Conservation (phyloP, 1,140 invertebrate genomes). For the Musca vetustissima region DNA sequence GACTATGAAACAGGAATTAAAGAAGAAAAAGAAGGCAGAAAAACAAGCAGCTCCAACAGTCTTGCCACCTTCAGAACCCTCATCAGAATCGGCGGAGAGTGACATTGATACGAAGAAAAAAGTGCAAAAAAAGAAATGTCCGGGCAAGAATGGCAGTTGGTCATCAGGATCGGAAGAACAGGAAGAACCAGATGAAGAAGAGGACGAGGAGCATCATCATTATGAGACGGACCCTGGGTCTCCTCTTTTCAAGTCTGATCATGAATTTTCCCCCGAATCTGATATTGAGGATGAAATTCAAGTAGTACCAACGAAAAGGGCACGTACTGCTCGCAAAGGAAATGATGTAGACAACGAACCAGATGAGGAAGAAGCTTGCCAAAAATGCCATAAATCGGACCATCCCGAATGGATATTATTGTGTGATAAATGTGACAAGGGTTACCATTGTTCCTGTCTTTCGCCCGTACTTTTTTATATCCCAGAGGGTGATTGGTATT, state of each 20-base stretch:
- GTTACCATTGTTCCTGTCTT: constrained; percentile 93
- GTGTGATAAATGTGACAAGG: constrained; percentile 91
- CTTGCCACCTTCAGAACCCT: constrained; percentile 56
- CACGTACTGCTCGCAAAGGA: constrained; percentile 69
- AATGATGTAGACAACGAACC: constrained; percentile 53
- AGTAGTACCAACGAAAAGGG: constrained; percentile 65
- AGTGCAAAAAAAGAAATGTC: constrained; percentile 63
- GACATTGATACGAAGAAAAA: constrained; percentile 59
- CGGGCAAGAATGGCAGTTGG: constrained; percentile 67
- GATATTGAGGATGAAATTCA: constrained; percentile 66
- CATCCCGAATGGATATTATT: constrained; percentile 95
- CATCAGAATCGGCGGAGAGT: constrained; percentile 53
- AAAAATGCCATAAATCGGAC: constrained; percentile 83
- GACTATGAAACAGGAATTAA: constrained; percentile 65
- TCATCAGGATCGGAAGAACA: constrained; percentile 66
- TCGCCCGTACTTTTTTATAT: constrained; percentile 87
- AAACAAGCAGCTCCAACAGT: constrained; percentile 47
- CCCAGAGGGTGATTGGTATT: constrained; percentile 96
- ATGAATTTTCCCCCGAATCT: constrained; percentile 84
- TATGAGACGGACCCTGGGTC: constrained; percentile 62
- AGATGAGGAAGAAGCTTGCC: constrained; percentile 69
- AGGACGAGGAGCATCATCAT: constrained; percentile 63
- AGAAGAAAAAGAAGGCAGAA: constrained; percentile 62
- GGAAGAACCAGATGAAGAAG: constrained; percentile 65
- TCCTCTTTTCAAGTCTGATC: constrained; percentile 79